These are phyloP conservation scores for Xestobium rufovillosum DNA, from an alignment of 2,888 invertebrate genomes.

Conservation along the genomic window DNA sequence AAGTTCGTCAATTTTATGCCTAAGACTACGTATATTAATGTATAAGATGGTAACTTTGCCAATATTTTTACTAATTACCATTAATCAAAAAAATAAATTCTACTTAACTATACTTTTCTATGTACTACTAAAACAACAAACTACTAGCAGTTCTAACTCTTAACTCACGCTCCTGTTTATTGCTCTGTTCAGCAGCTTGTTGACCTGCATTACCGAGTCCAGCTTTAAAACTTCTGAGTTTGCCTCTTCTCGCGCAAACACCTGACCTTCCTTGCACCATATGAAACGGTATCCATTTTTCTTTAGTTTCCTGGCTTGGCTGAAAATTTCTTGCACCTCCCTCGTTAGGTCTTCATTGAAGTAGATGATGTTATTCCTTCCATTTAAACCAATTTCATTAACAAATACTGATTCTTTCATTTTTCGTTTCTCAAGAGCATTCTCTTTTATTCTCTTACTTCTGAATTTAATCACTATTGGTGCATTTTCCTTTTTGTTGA, in stretches of 20 bases:
- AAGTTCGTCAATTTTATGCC: neutral
- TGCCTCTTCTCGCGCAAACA: neutral
- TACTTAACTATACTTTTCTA: neutral
- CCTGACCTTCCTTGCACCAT: neutral
- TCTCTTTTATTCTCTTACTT: neutral
- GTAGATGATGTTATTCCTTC: constrained; percentile 2
- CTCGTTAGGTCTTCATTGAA: neutral
- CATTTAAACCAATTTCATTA: constrained; percentile 1
- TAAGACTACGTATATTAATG: constrained; percentile 1
- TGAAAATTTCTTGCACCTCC: constrained; percentile 1
- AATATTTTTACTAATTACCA: neutral
- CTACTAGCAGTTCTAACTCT: neutral
- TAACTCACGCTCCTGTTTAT: neutral
- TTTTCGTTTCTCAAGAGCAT: neutral
- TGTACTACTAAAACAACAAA: neutral
- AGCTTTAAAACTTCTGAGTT: neutral
- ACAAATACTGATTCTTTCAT: neutral
- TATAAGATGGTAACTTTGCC: neutral
- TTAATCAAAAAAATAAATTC: neutral
- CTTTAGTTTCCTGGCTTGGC: neutral
- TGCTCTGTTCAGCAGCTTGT: neutral
- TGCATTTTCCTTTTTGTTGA: neutral
- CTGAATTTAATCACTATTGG: neutral
- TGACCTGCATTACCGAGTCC: neutral
- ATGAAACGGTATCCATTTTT: neutral